Base-by-base conservation (phyloP, 1,140 invertebrate species). In the Lysiphlebus fabarum region DNA sequence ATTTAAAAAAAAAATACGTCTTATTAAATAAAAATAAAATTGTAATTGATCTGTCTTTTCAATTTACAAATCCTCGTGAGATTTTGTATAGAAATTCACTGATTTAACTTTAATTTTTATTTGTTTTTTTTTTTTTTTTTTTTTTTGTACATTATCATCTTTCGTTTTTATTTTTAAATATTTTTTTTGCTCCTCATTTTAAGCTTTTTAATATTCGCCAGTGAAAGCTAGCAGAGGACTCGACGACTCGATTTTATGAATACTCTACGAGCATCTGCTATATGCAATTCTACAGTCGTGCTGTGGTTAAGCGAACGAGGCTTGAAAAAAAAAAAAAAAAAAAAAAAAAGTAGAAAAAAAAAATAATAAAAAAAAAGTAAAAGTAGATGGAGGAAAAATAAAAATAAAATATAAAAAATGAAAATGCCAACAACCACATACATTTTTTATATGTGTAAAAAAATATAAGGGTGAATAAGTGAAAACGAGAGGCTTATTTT, bases 201-300 rank as follows among this genome's bases (percentile, higher is more conserved):
- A 40, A 49, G 55, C 55, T 57, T 57, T 57, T 57, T 57, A 57
- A 57, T 57, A 57, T 57, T 57, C 55, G 34, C 44, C 36, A 12
- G n/a, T 34, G 14, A 17, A 47, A n/a, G n/a, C 33, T 33, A 14
- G 54, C 41, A 7, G 40, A 33, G 9, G 38, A 56, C 42, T 44
- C 40, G 36, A 9, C 47, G 36, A 36, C 45, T 57, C 36, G 45
- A 57, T 57, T 57, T 57, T 57, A 57, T 57, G 55, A 57, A 57
- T 49, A 57, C 55, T 57, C 45, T 12, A 42, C 10, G 49, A 36
- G 49, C 49, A 38, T 49, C 47, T 12, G 8, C 10, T 26, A 26
- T 33, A 34, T 33, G 48, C 48, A 34, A 49, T 51, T 38, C 49
- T 34, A 36, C 34, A 14, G 5, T 7, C 49, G 36, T 51, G 38